Base-by-base conservation (phyloP, 2,113 vertebrate species). In the Oncorhynchus kisutch region DNA sequence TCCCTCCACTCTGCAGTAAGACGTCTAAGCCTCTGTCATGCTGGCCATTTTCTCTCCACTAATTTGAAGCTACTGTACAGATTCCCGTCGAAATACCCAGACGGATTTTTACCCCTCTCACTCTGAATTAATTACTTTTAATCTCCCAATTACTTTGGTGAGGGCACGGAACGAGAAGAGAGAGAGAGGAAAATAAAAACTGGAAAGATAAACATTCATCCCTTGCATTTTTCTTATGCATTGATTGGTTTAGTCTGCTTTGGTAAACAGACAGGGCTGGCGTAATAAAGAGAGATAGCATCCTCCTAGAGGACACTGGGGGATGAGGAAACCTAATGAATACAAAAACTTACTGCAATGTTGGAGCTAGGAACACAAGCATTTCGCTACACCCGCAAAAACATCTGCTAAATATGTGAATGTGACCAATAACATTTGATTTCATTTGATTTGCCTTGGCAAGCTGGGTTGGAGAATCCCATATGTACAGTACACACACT, bases 81-180 rank as follows among this genome's bases (percentile, higher is more conserved):
- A 90, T 89, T 84, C 39, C 77, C 73, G 57, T 81, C 71, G 60
- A 39, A 72, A 78, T 88, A 76, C 85, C 71, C 49, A 34, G 85
- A 84, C 75, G 78, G 75, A 79, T 27, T 81, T 82, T 84, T 70
- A 22, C 76, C 79, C 77, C 75, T 85, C 77, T 84, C 75, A 5
- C 77, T 84, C 81, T 91, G 82, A 88, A 90, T 92, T 87, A 89
- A 88, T 92, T 91, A 90, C 57, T 48, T 79, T 78, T 91, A 92
- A 92, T 93, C 93, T 90, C 87, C 88, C 85, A 85, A 89, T 91
- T 88, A 85, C 91, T 91, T 79, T 64, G 31, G 86, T 78, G 76
- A 82, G 84, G 74, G 74, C 57, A 76, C 75, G 81, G 75, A 84
- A 80, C 71, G 73, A 64, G 67, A 78, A 68, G 27, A 71, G 67